Evolutionary conservation across 2,797 vertebrate species (phyloP).

Genomic region (Acridotheres tristis): DNA sequence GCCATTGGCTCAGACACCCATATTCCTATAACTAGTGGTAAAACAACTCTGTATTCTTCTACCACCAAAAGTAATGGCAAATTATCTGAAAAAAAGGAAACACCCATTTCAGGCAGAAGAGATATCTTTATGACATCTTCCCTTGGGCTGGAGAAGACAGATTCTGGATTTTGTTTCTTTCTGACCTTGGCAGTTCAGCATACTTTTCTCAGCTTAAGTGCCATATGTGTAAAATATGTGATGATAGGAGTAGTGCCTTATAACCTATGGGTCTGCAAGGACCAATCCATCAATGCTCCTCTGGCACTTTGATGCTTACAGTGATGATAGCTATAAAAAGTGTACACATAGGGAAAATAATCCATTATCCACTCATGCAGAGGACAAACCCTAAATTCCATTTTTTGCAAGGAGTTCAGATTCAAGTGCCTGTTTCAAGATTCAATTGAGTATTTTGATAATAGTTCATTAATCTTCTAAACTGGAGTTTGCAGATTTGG

Average conservation of each 20-base stretch:
- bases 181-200: constrained; percentile 18
- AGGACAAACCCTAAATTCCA: not conserved
- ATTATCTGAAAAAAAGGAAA: not conserved
- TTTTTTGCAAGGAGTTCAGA: not conserved
- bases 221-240: constrained; percentile 27
- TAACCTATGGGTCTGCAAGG: constrained; percentile 2
- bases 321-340: constrained; percentile 40
- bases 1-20: not conserved
- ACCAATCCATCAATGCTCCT: constrained; percentile 14
- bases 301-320: not conserved
- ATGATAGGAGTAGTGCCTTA: constrained; percentile 10
- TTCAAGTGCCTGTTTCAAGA: not conserved
- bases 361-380: not conserved
- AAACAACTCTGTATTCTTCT: not conserved
- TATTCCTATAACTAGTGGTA: not conserved
- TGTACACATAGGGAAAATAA: not conserved
- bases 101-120: not conserved
- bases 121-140: not conserved
- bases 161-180: constrained; percentile 44
- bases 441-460: not conserved
- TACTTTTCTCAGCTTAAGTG: constrained; percentile 33
- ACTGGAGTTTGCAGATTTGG: not conserved
- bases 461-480: constrained; percentile 34
- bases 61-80: not conserved
- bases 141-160: not conserved